Evolutionary conservation across 2,888 invertebrate genomes (phyloP).

Genomic region (Eugnorisma glareosa): DNA sequence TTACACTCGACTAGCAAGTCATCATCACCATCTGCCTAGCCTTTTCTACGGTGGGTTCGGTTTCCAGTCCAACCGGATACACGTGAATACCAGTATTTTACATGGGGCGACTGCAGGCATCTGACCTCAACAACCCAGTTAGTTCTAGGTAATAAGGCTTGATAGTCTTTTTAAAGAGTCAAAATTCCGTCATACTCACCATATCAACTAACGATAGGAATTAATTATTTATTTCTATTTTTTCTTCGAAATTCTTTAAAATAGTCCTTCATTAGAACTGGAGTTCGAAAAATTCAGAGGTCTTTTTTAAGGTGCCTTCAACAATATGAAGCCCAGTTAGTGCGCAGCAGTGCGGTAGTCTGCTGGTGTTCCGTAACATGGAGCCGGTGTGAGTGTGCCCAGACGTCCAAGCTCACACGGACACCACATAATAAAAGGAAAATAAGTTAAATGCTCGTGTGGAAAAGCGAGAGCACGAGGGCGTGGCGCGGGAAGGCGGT

Average conservation of each 20-base stretch:
- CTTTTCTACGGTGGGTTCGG: background rate
- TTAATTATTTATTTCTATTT: background rate
- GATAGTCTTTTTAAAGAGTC: background rate
- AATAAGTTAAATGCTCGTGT: slow-evolving; percentile 77
- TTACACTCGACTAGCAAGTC: background rate
- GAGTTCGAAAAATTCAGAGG: background rate
- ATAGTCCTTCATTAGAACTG: background rate
- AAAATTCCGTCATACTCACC: background rate
- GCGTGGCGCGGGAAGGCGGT: slow-evolving; percentile 87
- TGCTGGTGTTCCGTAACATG: slow-evolving; percentile 14
- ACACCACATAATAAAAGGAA: slow-evolving; percentile 70
- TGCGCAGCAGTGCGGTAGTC: slow-evolving; percentile 17
- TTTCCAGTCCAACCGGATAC: background rate
- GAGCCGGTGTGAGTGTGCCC: slow-evolving; percentile 50
- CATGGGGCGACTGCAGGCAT: background rate
- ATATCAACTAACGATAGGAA: background rate
- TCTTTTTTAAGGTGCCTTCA: background rate
- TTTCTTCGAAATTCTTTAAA: background rate
- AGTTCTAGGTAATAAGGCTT: background rate
- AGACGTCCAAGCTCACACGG: slow-evolving; percentile 44
- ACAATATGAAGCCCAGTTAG: background rate
- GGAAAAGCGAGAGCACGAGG: slow-evolving; percentile 75
- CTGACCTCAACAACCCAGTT: background rate
- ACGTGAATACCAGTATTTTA: background rate
- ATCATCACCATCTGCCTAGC: background rate